Conservation (phyloP, 2,888 invertebrate species). For the Thelaira solivaga region DNA sequence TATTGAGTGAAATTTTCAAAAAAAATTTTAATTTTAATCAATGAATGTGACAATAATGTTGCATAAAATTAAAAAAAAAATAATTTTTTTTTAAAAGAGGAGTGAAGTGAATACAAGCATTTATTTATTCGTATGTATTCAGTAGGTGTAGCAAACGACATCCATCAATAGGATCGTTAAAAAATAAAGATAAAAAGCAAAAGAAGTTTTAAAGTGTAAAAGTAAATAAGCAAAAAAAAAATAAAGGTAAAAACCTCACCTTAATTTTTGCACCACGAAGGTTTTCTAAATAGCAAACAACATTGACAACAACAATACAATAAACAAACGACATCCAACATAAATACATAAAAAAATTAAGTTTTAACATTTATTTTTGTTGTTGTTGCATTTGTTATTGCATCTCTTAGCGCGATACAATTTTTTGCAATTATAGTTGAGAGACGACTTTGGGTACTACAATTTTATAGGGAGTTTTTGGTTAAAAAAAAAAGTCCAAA, state of each 20-base stretch:
- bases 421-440: too few relatives aligned
- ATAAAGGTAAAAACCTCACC: conserved; percentile 43
- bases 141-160: conserved; percentile 46
- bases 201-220: conserved; percentile 24
- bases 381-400: not conserved
- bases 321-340: not conserved
- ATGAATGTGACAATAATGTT: too few relatives aligned
- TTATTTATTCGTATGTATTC: conserved; percentile 26
- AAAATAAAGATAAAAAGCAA: conserved; percentile 1
- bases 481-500: too few relatives aligned
- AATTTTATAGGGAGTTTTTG: too few relatives aligned
- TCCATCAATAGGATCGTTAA: conserved; percentile 54
- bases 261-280: conserved; percentile 44
- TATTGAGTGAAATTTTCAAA: too few relatives aligned
- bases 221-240: conserved; percentile 16
- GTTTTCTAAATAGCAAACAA: conserved; percentile 22
- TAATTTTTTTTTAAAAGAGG: conserved; percentile 4
- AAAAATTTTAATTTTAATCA: too few relatives aligned
- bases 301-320: conserved; percentile 5
- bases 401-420: not conserved
- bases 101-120: not conserved
- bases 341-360: not conserved
- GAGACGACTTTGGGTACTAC: too few relatives aligned
- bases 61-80: not conserved
- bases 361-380: conserved; percentile 25